phyloP scores from a whole-genome alignment of 1,140 invertebrate genomes.

The Orius insidiosus region DNA sequence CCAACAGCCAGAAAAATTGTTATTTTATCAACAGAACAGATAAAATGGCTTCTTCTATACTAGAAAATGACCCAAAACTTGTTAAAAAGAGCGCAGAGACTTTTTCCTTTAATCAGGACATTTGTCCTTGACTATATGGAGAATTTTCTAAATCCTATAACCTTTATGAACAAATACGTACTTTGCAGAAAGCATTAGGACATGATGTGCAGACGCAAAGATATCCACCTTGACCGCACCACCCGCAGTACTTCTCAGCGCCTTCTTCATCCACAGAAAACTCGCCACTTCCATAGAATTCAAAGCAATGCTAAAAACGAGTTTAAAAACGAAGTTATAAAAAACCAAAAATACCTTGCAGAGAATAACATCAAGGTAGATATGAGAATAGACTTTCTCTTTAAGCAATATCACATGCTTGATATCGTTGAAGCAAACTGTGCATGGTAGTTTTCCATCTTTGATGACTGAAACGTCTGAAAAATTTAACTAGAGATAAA shows the following conservation, averaged over 20 bases:
- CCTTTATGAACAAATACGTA: too few species aligned
- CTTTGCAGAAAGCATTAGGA: constrained; percentile 31
- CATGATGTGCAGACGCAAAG: constrained; percentile 33
- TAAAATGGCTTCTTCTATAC: too few species aligned
- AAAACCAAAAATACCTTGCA: constrained; percentile 1
- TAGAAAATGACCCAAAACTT: too few species aligned
- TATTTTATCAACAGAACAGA: too few species aligned
- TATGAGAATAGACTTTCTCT: background rate
- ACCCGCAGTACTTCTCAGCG: constrained; percentile 34
- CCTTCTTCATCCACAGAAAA: constrained; percentile 31
- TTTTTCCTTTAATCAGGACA: too few species aligned
- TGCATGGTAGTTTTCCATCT: background rate
- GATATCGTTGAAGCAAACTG: background rate
- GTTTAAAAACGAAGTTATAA: background rate
- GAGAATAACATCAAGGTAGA: background rate
- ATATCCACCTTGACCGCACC: constrained; percentile 37
- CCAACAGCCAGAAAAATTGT: too few species aligned
- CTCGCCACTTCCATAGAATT: constrained; percentile 30
- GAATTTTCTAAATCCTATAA: too few species aligned
- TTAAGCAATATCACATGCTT: background rate
- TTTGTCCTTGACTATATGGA: too few species aligned
- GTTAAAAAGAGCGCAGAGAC: too few species aligned
- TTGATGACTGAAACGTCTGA: constrained; percentile 19
- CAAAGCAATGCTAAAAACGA: constrained; percentile 28
- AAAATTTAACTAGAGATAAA: constrained; percentile 8